Conservation (phyloP, 1,140 invertebrate genomes). For the Papilio helenus region DNA sequence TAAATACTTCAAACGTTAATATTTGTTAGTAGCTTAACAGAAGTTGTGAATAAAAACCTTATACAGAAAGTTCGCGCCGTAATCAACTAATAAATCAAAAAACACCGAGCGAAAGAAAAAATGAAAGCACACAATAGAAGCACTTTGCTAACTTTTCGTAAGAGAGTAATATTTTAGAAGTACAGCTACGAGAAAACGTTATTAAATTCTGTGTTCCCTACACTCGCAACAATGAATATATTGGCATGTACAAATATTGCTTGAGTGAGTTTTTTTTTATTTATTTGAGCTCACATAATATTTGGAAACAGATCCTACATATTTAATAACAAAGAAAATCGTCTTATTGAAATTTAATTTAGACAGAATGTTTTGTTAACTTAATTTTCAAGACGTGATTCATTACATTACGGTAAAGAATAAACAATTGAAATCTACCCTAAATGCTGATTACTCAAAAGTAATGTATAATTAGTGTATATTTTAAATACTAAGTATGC, state of each 20-base stretch:
- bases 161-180: conserved; percentile 28
- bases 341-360: background rate
- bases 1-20: background rate
- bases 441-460: background rate
- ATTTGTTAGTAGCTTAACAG: background rate
- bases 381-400: background rate
- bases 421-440: background rate
- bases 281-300: background rate
- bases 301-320: background rate
- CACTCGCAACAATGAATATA: conserved; percentile 15
- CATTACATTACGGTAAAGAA: background rate
- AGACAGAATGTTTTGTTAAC: background rate
- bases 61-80: background rate
- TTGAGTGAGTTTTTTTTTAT: background rate
- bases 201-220: conserved; percentile 19
- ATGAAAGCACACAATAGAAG: conserved; percentile 25
- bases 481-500: too few species aligned
- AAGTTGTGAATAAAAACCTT: conserved; percentile 5
- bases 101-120: conserved; percentile 13
- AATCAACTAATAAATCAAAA: conserved; percentile 27
- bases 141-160: conserved; percentile 25
- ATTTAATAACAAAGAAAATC: conserved; percentile 1
- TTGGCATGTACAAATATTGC: conserved; percentile 17
- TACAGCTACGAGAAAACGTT: background rate
- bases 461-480: background rate